These are phyloP conservation scores for Oxycera nigricornis DNA, from an alignment of 2,888 invertebrate genomes.

Conservation along the genomic window DNA sequence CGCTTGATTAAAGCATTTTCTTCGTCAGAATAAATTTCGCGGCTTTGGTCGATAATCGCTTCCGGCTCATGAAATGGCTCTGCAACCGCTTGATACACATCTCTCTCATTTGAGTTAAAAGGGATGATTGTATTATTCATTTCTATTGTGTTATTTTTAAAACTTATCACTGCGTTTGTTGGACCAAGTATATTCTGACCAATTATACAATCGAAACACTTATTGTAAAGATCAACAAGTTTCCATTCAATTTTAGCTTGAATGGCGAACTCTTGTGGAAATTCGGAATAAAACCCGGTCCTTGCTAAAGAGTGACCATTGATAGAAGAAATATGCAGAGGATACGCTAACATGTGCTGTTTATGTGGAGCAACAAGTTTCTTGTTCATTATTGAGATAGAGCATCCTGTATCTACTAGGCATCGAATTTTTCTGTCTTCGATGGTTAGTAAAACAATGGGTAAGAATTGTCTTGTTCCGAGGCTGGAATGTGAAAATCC, in stretches of 20 bases:
- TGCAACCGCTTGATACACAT: not conserved
- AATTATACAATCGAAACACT: not conserved
- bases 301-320: not conserved
- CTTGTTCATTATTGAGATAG: not conserved
- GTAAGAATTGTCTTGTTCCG: not conserved
- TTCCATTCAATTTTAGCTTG: not conserved
- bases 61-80: not conserved
- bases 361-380: not conserved
- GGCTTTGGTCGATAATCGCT: not conserved
- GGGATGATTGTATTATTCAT: conserved; percentile 30
- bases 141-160: conserved; percentile 19
- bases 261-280: conserved; percentile 30
- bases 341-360: not conserved
- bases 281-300: not conserved
- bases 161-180: not conserved
- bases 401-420: not conserved
- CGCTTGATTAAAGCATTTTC: not conserved
- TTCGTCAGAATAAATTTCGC: conserved; percentile 33
- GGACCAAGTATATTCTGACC: conserved; percentile 7
- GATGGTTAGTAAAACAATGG: conserved; percentile 10
- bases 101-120: not conserved
- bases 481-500: conserved; percentile 20
- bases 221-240: not conserved
- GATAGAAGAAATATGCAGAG: not conserved
- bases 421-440: not conserved